Conservation (phyloP, 2,888 invertebrate genomes). For the Sphinx pinastri region DNA sequence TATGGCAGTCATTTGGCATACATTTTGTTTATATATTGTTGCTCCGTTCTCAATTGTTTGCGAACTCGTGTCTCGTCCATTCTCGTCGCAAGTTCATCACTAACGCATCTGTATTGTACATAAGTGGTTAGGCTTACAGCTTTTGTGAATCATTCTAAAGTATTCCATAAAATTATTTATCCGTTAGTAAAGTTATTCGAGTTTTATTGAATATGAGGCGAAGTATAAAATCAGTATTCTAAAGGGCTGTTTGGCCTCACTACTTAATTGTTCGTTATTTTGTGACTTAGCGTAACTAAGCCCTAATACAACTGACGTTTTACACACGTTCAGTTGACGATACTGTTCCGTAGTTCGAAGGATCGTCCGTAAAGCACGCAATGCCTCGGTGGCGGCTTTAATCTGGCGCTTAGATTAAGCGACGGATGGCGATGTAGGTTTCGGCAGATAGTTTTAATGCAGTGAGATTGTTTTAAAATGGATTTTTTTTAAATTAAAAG, state of each 20-base stretch:
- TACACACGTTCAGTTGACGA: conserved; percentile 11
- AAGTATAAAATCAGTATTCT: conserved; percentile 15
- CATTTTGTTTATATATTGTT: conserved; percentile 18
- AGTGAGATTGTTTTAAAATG: conserved; percentile 6
- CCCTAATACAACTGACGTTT: conserved; percentile 5
- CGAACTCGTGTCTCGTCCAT: conserved; percentile 38
- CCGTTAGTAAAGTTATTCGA: neutral
- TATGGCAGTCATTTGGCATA: neutral
- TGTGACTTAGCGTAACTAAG: conserved; percentile 29
- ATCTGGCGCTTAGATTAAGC: conserved; percentile 11
- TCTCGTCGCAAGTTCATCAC: conserved; percentile 45
- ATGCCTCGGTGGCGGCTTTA: conserved; percentile 13
- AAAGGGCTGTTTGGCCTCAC: conserved; percentile 29
- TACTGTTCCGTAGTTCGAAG: neutral
- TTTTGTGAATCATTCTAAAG: conserved; percentile 29
- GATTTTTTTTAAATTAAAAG: too few species aligned
- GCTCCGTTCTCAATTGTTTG: neutral
- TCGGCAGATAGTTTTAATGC: neutral
- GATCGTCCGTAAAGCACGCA: conserved; percentile 21
- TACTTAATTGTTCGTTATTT: conserved; percentile 28
- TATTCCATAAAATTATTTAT: conserved; percentile 11
- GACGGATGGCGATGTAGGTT: neutral
- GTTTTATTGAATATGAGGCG: neutral
- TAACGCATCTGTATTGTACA: conserved; percentile 32
- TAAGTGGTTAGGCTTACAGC: conserved; percentile 31